phyloP scores from a whole-genome alignment of 2,888 invertebrate genomes.

The Noctua comes region DNA sequence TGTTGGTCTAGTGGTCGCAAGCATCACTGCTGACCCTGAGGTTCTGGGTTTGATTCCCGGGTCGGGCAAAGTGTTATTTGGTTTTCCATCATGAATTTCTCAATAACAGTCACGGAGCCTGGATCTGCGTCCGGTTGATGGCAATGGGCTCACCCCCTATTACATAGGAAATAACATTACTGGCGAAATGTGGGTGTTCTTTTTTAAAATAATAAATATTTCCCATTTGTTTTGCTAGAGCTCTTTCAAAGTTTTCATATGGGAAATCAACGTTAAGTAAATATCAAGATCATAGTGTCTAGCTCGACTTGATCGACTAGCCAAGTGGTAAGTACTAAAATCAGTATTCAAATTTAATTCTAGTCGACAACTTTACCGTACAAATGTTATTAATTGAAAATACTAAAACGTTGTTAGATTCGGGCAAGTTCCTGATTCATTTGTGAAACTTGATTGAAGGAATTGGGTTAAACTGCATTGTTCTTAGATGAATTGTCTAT shows the following conservation, averaged over 20 bases:
- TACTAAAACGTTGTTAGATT: slow-evolving; percentile 27
- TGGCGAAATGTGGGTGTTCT: no score
- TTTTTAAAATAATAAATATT: no score
- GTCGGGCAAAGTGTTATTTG: no score
- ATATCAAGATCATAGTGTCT: background rate
- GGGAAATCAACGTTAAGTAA: background rate
- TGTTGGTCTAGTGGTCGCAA: no score
- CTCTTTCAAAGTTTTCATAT: background rate
- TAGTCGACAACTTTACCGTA: background rate
- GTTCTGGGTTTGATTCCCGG: no score
- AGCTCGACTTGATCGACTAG: background rate
- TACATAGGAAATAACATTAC: no score
- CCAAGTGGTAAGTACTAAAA: background rate
- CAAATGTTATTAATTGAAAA: slow-evolving; percentile 31
- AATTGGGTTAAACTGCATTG: slow-evolving; percentile 61
- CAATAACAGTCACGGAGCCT: no score
- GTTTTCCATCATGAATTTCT: no score
- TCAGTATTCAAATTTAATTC: slow-evolving; percentile 30
- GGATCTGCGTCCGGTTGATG: no score
- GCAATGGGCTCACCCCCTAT: no score
- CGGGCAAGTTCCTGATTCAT: slow-evolving; percentile 49
- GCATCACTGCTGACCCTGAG: no score
- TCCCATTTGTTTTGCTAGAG: no score
- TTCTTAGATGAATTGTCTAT: slow-evolving; percentile 55
- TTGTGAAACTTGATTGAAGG: slow-evolving; percentile 59